Conservation (phyloP, 2,113 vertebrate genomes). For the Beaufortia kweichowensis region DNA sequence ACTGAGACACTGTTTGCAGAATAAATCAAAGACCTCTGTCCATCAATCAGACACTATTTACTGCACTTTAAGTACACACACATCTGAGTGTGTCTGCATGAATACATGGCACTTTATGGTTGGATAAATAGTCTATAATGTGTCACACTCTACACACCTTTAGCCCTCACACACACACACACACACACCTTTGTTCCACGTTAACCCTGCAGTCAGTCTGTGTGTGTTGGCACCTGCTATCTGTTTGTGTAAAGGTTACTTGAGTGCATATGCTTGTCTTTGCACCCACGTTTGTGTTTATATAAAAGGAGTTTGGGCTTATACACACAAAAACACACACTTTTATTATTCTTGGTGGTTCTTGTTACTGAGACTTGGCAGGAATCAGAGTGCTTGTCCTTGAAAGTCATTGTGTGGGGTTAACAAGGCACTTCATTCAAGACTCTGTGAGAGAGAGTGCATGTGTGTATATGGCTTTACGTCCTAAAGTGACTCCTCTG, state of each 20-base stretch:
- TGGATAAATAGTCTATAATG: background rate
- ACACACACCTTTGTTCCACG: constrained; percentile 8
- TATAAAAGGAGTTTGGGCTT: background rate
- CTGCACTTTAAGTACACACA: too few species aligned
- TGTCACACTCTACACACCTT: background rate
- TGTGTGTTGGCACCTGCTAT: constrained; percentile 18
- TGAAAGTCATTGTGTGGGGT: constrained; percentile 28
- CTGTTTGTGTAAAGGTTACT: constrained; percentile 28
- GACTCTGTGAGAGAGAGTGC: background rate
- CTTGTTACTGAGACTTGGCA: constrained; percentile 10
- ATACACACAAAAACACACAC: constrained; percentile 1
- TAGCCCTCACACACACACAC: constrained; percentile 4
- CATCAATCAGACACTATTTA: too few species aligned
- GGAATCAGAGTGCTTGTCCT: constrained; percentile 27
- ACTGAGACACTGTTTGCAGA: too few species aligned
- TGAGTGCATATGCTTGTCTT: background rate
- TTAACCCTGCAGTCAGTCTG: background rate
- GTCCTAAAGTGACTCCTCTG: constrained; percentile 14
- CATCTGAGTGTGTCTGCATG: background rate
- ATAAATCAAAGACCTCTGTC: too few species aligned
- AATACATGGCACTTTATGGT: background rate
- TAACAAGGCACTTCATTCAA: constrained; percentile 22
- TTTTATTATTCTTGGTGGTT: constrained; percentile 8
- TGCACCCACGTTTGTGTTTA: constrained; percentile 11
- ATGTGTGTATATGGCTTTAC: constrained; percentile 3